Percentiles rank a stretch among this genome's conserved stretches.
These are phyloP conservation scores for Podabrus alpinus DNA, from an alignment of 2,888 invertebrate species.

Conservation along the genomic window DNA sequence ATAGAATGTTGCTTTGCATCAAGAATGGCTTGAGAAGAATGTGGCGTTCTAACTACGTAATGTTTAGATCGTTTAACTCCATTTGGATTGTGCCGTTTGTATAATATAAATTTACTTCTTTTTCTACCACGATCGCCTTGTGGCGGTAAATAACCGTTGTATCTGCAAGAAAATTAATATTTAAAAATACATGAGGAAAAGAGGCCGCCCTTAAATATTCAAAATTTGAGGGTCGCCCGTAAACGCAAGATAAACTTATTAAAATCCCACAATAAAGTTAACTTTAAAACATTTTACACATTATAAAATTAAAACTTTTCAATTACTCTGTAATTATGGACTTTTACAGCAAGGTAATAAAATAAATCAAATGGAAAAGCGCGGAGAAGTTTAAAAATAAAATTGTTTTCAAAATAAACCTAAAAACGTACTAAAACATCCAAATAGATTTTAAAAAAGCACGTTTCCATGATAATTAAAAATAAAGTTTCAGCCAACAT, in stretches of 20 bases:
- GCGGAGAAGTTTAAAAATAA: not conserved
- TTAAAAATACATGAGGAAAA: not conserved
- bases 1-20: constrained; percentile 94
- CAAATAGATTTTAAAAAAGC: not conserved
- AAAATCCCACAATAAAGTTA: not conserved
- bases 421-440: not conserved
- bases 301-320: not conserved
- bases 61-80: constrained; percentile 94
- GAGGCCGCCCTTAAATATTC: too few relatives aligned
- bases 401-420: not conserved
- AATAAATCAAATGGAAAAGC: not conserved
- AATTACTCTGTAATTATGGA: not conserved
- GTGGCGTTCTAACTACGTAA: constrained; percentile 94
- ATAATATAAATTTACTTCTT: constrained; percentile 91
- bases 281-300: not conserved
- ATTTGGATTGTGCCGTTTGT: constrained; percentile 82
- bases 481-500: not conserved
- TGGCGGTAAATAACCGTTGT: constrained; percentile 85
- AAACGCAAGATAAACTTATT: not conserved
- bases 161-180: constrained; percentile 62
- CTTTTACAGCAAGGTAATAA: not conserved
- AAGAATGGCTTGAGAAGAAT: constrained; percentile 92
- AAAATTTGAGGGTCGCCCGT: not conserved
- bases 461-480: not conserved
- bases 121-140: constrained; percentile 92